Evolutionary conservation across 2,888 invertebrate species (phyloP), one percentile per base, ranked within the genome.

Genomic region (Pyrgus malvae): DNA sequence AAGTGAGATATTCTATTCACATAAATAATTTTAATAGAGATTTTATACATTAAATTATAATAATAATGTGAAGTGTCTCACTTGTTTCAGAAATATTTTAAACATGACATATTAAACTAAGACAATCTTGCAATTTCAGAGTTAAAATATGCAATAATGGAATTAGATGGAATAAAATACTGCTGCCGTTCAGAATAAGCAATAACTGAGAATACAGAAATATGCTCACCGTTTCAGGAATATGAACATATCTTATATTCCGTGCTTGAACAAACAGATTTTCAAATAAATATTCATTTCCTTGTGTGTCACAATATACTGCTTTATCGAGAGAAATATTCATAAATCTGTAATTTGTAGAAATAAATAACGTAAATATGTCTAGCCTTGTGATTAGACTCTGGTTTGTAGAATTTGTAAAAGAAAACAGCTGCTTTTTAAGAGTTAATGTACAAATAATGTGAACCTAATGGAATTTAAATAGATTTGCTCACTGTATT

Each of bases 191-290:
- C 25, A 27, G n/a, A n/a, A n/a, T n/a, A 44, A n/a, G 8, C 17
- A 42, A 19, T 14, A 19, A 50, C 11, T 6, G 6, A 17, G 16
- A 19, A 45, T n/a, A 29, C 9, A 16, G 11, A 16, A 31, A 23
- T 14, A 35, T n/a, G 33, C 89, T 84, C 69, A 89, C 90, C 60
- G 69, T 72, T 72, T 92, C 87, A 25, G 94, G 94, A 60, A 95
- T 88, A 68, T 94, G 94, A 6, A 95, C 91, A 72, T 92, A 93
- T 72, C 94, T 91, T 55, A 95, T 92, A 67, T 93, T 93, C 62
- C 94, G 90, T 16, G 91, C 89, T 51, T 92, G 92, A 16, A 95
- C 72, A 76, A 92, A 94, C 61, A 94, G 90, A 64, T 90, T 83
- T 31, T 93, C 91, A 77, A 93, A 94, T n/a, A 74, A 68, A 67